Evolutionary conservation across 2,888 invertebrate species (phyloP).

Genomic region (Celastrina argiolus): DNA sequence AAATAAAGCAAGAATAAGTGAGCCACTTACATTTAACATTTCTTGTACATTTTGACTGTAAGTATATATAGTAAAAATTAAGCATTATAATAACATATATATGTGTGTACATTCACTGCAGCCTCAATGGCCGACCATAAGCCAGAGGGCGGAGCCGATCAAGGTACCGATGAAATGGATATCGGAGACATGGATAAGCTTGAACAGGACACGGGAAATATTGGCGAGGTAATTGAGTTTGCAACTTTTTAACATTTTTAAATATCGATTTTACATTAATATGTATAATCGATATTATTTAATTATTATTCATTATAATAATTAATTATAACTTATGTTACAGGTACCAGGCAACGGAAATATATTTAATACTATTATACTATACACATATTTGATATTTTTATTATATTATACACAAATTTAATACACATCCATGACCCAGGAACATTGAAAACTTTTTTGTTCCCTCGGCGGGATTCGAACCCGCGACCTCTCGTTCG

Average conservation of each 20-base stretch:
- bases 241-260: neutral
- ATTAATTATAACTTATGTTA: no score
- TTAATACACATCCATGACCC: no score
- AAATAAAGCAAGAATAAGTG: neutral
- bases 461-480: no score
- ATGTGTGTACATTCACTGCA: conserved; percentile 23
- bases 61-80: neutral
- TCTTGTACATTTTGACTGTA: neutral
- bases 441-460: no score
- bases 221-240: conserved; percentile 59
- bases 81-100: conserved; percentile 21
- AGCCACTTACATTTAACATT: conserved; percentile 18
- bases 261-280: no score
- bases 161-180: conserved; percentile 68
- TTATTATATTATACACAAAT: no score
- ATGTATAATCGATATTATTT: no score
- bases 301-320: no score
- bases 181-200: conserved; percentile 74
- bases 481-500: no score
- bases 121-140: conserved; percentile 46
- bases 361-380: no score
- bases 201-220: conserved; percentile 70
- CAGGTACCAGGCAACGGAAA: no score
- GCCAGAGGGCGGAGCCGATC: conserved; percentile 54
- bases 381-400: no score